Evolutionary conservation across 1,140 invertebrate species (phyloP), one percentile per base, ranked within the genome.

Genomic region (Centruroides sculpturatus): DNA sequence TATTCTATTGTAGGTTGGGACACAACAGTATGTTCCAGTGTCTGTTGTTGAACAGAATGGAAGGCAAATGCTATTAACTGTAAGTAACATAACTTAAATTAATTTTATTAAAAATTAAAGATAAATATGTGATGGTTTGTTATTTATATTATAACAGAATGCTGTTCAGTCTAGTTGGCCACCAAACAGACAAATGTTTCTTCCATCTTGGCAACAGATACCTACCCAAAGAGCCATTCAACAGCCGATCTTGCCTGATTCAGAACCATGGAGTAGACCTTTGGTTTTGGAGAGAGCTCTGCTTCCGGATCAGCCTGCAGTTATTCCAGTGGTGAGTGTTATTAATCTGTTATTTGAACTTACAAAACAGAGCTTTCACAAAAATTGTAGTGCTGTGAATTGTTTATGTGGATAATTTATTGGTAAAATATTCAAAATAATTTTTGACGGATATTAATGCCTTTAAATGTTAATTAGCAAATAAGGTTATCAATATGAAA

Each of bases 11-110:
- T 64, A 76, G 65, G 80, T 81, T 58, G 65, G 71, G 59, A 66
- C 71, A 61, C 87, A 89, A 69, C 87, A 91, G 66, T 90, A 91
- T 73, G 87, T 86, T 10, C 88, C 88, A n/a, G 88, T 91, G 5
- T 90, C 88, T n/a, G 88, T 91, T 80, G 85, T 92, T 47, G 89
- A 92, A 74, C 75, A 76, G 61, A 69, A 73, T 56, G 75, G 72
- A 47, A 66, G 77, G 54, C 78, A 76, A 60, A 77, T 80, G 71
- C 67, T 80, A 54, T 71, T 78, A 50, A 72, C 76, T 55, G 75
- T 76, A 71, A 71, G 72, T 71, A 52, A 49, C 13, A 48, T 46
- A 36, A 57, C 34, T 47, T 34, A 48, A 6, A 55, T 34, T 36
- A 12, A 52, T 5, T 53, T 47, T 55, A 7, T 35, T 35, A 12